A percentile compares a stretch with the other conserved stretches of the same genome.
Evolutionary conservation across 1,140 invertebrate genomes (phyloP).

Genomic region (Drosophila carrolli): DNA sequence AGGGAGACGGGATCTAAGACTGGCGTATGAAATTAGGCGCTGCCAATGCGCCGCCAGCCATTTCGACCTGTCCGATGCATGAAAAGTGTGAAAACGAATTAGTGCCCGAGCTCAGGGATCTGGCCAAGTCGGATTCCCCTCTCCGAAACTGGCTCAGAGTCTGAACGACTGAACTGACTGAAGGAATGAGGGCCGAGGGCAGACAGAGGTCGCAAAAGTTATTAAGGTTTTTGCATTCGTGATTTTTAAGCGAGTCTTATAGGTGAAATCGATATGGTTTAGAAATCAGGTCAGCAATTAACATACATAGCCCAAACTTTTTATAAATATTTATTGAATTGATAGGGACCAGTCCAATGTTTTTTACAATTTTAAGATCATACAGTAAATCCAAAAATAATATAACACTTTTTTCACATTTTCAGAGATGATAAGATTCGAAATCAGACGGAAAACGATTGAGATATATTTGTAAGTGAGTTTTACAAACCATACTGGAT

Average conservation of each 20-base stretch:
- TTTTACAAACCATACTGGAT: too few species aligned
- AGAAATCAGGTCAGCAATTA: background rate
- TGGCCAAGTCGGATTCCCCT: slow-evolving; percentile 11
- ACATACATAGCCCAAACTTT: background rate
- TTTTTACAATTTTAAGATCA: too few species aligned
- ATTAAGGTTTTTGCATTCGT: slow-evolving; percentile 17
- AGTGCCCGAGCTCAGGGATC: slow-evolving; percentile 42
- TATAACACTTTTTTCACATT: too few species aligned
- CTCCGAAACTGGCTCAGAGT: slow-evolving; percentile 1
- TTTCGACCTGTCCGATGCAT: slow-evolving; percentile 59
- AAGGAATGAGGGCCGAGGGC: slow-evolving; percentile 29
- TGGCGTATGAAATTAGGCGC: slow-evolving; percentile 69
- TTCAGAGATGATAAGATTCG: too few species aligned
- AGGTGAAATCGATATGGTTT: slow-evolving; percentile 9
- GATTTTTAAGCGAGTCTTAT: slow-evolving; percentile 7
- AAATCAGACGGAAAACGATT: too few species aligned
- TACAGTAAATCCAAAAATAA: too few species aligned
- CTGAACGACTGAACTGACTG: background rate
- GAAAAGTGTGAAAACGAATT: slow-evolving; percentile 82
- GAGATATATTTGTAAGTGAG: too few species aligned
- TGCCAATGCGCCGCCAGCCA: slow-evolving; percentile 55
- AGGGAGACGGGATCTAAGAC: slow-evolving; percentile 27
- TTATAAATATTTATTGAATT: too few species aligned
- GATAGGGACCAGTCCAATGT: too few species aligned
- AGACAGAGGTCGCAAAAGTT: slow-evolving; percentile 34